A percentile compares a stretch with the other conserved stretches of the same genome.
Evolutionary conservation across 2,888 invertebrate species (phyloP).

Genomic region (Heteromyza rotundicornis): DNA sequence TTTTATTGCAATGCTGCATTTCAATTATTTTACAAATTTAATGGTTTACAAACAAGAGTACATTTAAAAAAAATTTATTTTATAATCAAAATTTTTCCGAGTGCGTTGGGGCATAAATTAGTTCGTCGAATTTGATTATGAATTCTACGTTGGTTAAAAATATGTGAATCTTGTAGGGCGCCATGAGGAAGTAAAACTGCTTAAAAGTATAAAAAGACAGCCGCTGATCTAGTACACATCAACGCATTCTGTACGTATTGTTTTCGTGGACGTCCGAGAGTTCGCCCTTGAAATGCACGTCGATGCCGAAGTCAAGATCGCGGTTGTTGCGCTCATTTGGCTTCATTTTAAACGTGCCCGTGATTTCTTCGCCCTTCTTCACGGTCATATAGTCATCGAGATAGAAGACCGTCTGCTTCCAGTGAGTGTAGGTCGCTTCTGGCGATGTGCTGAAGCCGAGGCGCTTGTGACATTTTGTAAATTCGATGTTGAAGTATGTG

Average conservation of each 20-base stretch:
- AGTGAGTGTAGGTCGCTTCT: conserved; percentile 97
- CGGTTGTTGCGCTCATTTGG: conserved; percentile 97
- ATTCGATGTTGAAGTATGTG: conserved; percentile 99
- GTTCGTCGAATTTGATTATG: background rate
- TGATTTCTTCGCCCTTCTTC: conserved; percentile 93
- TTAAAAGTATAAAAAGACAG: background rate
- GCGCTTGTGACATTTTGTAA: conserved; percentile 98
- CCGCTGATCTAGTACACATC: conserved; percentile 18
- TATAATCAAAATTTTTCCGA: too few species aligned
- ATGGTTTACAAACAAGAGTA: too few species aligned
- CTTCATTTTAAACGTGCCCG: conserved; percentile 89
- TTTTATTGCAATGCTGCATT: background rate
- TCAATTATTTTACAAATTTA: too few species aligned
- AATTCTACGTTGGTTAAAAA: background rate
- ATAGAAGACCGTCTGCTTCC: conserved; percentile 97
- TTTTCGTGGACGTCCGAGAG: conserved; percentile 83
- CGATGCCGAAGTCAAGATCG: conserved; percentile 94
- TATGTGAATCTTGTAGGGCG: background rate
- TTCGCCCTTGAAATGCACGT: conserved; percentile 91
- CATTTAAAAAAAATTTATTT: too few species aligned
- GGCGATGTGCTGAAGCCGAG: conserved; percentile 98
- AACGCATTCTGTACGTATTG: conserved; percentile 91
- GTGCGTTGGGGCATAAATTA: background rate
- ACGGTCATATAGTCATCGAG: conserved; percentile 96
- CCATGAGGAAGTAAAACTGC: background rate